Base-by-base conservation (phyloP, 64 coral and sea anemone species). In the Platygyra sinensis region DNA sequence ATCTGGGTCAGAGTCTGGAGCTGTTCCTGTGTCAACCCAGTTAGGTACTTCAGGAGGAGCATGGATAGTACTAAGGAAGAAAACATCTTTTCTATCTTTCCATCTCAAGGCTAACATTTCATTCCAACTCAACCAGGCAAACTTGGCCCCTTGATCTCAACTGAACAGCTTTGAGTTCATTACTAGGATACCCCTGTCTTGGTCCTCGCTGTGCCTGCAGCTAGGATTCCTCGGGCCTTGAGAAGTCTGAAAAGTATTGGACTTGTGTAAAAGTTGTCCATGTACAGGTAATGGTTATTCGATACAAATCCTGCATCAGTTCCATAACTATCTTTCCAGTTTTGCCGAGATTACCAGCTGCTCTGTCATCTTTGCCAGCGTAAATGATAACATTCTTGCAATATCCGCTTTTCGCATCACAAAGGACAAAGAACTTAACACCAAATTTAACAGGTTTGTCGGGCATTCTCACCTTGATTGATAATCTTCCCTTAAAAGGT, bases 81-180 rank as follows among this genome's bases (percentile, higher is more conserved):
- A 49, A 1, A 86, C 80, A 78, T 89, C 74, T 71, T 86, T 89
- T 83, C 78, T 94, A 42, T 94, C 87, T 76, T 89, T 89, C 80
- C 92, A 94, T 38, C 78, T 76, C 67, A 91, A 75, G 30, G 76
- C 75, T 64, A 55, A 62, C 62, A 89, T 89, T 10, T 76, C 74
- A 24, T 63, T 76, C 46, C 24, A 38, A 65, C 55, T 89, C 57
- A 78, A 31, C 77, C 77, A 80, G 51, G 77, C 50, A 57, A n/a
- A 52, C 61, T 65, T 65, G 55, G 51, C 52, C 52, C 22, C 51
- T 49, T 52, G 51, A 54, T 24, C 50, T 49, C 9, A 52, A 25
- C 55, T 60, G 39, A 78, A 32, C 28, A 39, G 4, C 19, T 89
- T 79, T 79, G 4, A 89, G 60, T 52, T 80, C 46, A 17, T 89